phyloP scores from a whole-genome alignment of 2,888 invertebrate species.

The Ophion obscuratus region DNA sequence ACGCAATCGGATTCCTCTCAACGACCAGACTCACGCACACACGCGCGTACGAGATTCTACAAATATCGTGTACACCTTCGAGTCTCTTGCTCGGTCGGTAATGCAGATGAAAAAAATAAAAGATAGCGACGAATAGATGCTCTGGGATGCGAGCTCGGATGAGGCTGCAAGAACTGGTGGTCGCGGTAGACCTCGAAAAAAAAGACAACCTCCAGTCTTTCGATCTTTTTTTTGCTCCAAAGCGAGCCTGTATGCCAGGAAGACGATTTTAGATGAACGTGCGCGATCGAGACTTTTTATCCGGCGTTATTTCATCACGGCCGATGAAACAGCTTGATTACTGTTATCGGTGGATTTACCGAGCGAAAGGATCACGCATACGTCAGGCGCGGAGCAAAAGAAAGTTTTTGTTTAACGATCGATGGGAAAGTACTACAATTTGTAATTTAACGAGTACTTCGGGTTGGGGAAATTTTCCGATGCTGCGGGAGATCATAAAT shows the following conservation, averaged over 20 bases:
- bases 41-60: conserved; percentile 19
- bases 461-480: background rate
- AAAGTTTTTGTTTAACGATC: background rate
- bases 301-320: background rate
- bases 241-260: background rate
- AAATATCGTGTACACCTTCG: background rate
- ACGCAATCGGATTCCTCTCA: conserved; percentile 64
- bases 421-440: background rate
- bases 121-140: background rate
- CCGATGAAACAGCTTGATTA: background rate
- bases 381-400: background rate
- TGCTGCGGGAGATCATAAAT: background rate
- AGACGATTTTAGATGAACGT: background rate
- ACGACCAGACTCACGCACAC: conserved; percentile 28
- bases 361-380: background rate
- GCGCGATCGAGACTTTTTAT: background rate
- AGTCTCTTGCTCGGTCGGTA: conserved; percentile 43
- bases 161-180: conserved; percentile 6
- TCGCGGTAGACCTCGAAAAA: background rate
- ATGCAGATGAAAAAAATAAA: conserved; percentile 12
- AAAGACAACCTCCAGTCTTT: background rate
- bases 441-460: background rate
- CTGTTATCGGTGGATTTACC: background rate
- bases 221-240: background rate
- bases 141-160: conserved; percentile 5